Evolutionary conservation across 1,140 invertebrate species (phyloP).

Genomic region (Philotrypesis tridentata): DNA sequence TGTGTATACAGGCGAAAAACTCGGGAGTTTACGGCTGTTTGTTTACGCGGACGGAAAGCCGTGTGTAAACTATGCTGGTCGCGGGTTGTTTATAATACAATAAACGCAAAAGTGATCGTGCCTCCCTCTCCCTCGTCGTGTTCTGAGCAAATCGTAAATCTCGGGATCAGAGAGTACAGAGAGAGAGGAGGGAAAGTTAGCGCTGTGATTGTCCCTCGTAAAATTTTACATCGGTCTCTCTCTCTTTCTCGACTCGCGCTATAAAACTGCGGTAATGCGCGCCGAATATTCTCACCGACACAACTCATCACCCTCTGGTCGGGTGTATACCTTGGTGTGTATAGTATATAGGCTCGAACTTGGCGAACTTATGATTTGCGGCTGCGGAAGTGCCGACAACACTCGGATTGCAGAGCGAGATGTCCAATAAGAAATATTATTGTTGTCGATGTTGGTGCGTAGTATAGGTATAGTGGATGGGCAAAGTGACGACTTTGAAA

Average conservation of each 20-base stretch:
- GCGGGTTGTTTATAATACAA: too few relatives aligned
- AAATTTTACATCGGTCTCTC: background rate
- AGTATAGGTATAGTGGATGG: too few relatives aligned
- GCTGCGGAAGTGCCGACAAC: too few relatives aligned
- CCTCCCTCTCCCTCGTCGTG: too few relatives aligned
- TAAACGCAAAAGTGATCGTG: background rate
- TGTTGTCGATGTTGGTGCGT: too few relatives aligned
- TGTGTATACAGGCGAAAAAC: too few relatives aligned
- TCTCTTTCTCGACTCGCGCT: too few relatives aligned
- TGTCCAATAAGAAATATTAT: too few relatives aligned
- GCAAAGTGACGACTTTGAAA: too few relatives aligned
- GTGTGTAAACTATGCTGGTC: background rate
- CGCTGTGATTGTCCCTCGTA: background rate
- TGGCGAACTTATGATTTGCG: too few relatives aligned
- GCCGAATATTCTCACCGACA: background rate
- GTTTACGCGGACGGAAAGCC: background rate
- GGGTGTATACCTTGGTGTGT: too few relatives aligned
- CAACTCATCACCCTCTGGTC: background rate
- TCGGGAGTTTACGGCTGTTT: background rate
- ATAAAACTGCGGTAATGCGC: background rate
- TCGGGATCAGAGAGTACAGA: background rate
- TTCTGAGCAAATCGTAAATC: background rate
- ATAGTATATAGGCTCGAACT: background rate
- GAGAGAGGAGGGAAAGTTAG: background rate
- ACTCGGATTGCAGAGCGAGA: too few relatives aligned